Conservation (phyloP, 2,797 vertebrate species). For the Pipistrellus pygmaeus region DNA sequence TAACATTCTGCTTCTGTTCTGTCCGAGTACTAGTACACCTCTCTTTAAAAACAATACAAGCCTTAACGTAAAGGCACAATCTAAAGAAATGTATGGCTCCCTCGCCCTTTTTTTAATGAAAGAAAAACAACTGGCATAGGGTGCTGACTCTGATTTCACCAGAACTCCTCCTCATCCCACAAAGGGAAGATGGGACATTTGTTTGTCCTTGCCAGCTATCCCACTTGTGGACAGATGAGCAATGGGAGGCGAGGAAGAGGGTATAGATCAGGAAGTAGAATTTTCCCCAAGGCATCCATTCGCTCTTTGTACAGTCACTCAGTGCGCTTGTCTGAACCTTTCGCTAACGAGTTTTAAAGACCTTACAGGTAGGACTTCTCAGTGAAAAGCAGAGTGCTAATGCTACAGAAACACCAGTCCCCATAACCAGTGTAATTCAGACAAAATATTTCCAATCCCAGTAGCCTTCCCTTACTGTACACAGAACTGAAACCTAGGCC, state of each 20-base stretch:
- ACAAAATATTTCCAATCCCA: neutral
- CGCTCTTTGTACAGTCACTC: neutral
- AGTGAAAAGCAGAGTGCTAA: neutral
- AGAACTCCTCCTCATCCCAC: neutral
- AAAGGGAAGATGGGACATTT: neutral
- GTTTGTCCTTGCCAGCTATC: neutral
- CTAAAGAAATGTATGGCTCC: neutral
- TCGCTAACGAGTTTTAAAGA: neutral
- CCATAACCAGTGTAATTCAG: neutral
- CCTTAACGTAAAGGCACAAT: neutral
- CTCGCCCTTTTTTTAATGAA: neutral
- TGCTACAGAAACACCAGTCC: neutral
- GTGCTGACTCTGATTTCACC: neutral
- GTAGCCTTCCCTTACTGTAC: neutral
- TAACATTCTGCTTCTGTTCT: neutral
- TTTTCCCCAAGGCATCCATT: neutral
- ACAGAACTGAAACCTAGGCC: neutral
- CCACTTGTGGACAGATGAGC: neutral
- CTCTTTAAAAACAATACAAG: neutral
- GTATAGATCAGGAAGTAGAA: neutral
- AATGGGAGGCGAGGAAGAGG: neutral
- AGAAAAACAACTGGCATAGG: neutral
- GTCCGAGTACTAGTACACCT: too few species aligned
- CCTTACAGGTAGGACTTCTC: neutral
- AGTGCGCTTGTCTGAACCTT: neutral